Evolutionary conservation across 1,140 invertebrate species (phyloP), one percentile per base, ranked within the genome.

Genomic region (Anastatus disparis): DNA sequence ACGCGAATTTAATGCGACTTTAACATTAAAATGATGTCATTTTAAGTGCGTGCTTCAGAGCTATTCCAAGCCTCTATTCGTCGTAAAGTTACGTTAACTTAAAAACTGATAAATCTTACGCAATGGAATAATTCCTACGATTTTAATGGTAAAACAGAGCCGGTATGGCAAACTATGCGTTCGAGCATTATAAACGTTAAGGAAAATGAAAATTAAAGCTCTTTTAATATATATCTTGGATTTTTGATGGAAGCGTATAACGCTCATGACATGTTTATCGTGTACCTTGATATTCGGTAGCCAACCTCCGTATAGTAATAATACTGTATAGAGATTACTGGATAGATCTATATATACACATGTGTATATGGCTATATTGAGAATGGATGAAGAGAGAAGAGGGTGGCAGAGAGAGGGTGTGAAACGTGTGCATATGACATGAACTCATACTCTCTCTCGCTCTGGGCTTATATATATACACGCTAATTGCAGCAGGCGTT

Each of bases 11-110:
- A 70, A 63, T 70, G 40, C 58, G 38, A 38, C 46, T 62, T 48
- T n/a, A n/a, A 55, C 67, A 70, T 70, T 70, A 63, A n/a, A 70
- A 55, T 42, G 59, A 58, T 50, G 58, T 55, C 59, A 62, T 38
- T 48, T n/a, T 55, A 63, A 62, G 58, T 62, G 50, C 67, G 50
- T 27, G 58, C 46, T 40, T n/a, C 61, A 46, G 31, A 56, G 52
- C 56, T 69, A 67, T 67, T 69, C 56, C 56, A 61, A 56, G 35
- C 56, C n/a, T n/a, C n/a, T n/a, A n/a, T n/a, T n/a, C 10, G 42
- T 48, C 64, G 27, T 67, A 58, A 67, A 67, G 52, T 66, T 66
- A 66, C 38, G 63, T 53, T n/a, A 53, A 53, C 63, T 65, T 46
- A n/a, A n/a, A n/a, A n/a, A n/a, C 63, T 46, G 53, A 67, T 67